Percentiles rank a stretch among this genome's conserved stretches.
Evolutionary conservation across 1,140 invertebrate species (phyloP).

Genomic region (Drosophila guanche): DNA sequence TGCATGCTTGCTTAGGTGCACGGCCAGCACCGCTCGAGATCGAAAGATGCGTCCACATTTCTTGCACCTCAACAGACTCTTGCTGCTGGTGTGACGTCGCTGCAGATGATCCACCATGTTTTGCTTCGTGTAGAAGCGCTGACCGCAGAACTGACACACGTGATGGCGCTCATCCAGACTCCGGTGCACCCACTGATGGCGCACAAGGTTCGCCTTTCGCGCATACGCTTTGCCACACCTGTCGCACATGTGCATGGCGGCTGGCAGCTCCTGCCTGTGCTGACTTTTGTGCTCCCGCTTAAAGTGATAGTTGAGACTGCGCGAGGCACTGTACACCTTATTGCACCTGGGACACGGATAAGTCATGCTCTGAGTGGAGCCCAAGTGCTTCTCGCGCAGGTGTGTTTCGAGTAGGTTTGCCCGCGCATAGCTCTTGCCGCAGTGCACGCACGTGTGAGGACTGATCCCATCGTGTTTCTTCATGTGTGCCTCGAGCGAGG

Average conservation of each 20-base stretch:
- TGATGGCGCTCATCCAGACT: constrained; percentile 25
- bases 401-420: constrained; percentile 42
- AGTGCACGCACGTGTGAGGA: constrained; percentile 56
- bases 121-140: constrained; percentile 61
- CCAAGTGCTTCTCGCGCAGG: constrained; percentile 41
- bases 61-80: constrained; percentile 31
- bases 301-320: constrained; percentile 67
- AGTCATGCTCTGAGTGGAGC: constrained; percentile 5
- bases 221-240: constrained; percentile 58
- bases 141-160: constrained; percentile 33
- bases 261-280: background rate
- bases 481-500: constrained; percentile 62
- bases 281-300: constrained; percentile 28
- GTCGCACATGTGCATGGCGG: constrained; percentile 43
- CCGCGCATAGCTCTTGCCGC: constrained; percentile 48
- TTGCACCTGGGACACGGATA: constrained; percentile 48
- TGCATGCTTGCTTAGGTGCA: constrained; percentile 27
- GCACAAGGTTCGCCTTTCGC: constrained; percentile 47
- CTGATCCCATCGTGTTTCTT: constrained; percentile 53
- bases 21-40: constrained; percentile 3
- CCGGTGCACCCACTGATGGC: constrained; percentile 52
- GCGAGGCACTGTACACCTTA: constrained; percentile 56
- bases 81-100: constrained; percentile 31
- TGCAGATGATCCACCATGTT: constrained; percentile 56
- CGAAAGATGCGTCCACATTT: constrained; percentile 50